Conservation (phyloP, 2,113 vertebrate species). For the Cebus imitator region DNA sequence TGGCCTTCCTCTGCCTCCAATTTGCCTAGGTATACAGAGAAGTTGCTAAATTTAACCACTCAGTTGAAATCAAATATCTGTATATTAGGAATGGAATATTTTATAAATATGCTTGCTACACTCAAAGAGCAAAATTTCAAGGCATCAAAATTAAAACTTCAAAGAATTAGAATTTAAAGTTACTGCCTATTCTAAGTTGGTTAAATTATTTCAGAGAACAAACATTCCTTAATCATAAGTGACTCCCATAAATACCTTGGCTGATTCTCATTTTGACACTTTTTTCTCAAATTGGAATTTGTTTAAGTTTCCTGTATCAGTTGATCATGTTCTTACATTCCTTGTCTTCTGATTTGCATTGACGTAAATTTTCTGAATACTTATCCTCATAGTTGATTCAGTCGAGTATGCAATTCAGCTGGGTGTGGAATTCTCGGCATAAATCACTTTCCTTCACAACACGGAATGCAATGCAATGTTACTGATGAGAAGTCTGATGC, state of each 20-base stretch:
- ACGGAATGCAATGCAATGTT: background rate
- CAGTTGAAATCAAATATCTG: background rate
- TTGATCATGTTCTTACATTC: background rate
- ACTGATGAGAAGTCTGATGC: background rate
- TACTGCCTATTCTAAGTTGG: background rate
- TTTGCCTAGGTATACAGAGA: background rate
- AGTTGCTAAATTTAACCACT: background rate
- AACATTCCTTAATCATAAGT: background rate
- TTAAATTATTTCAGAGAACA: slow-evolving; percentile 42
- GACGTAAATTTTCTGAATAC: background rate
- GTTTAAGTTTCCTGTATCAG: background rate
- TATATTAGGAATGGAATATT: background rate
- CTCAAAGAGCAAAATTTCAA: background rate
- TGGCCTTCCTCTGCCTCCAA: background rate
- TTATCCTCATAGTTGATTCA: background rate
- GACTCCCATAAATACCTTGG: background rate
- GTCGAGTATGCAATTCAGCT: background rate
- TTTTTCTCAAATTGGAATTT: slow-evolving; percentile 1
- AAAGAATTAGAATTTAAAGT: background rate
- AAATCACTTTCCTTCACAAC: slow-evolving; percentile 8
- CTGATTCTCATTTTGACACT: slow-evolving; percentile 19
- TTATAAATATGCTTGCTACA: background rate
- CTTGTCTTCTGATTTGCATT: background rate
- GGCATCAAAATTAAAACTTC: slow-evolving; percentile 1
- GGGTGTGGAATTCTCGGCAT: background rate